Conservation (phyloP, 2,888 invertebrate genomes). For the Hypolimnas misippus region DNA sequence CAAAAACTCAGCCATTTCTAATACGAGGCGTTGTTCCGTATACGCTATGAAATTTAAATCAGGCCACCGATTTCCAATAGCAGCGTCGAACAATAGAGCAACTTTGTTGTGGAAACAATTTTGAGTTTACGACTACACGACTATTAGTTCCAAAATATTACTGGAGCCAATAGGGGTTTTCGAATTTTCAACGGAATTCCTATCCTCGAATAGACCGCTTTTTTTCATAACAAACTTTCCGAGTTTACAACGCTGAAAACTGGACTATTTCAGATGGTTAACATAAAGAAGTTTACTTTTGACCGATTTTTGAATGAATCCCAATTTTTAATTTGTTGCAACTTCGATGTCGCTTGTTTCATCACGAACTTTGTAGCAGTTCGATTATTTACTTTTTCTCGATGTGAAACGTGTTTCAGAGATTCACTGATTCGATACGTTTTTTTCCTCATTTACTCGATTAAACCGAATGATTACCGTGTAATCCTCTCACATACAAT, state of each 20-base stretch:
- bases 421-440: too few relatives aligned
- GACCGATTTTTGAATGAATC: conserved; percentile 14
- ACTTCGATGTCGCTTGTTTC: conserved; percentile 6
- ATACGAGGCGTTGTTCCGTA: conserved; percentile 35
- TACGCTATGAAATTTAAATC: conserved; percentile 44
- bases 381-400: not conserved
- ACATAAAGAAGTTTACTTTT: conserved; percentile 27
- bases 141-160: conserved; percentile 42
- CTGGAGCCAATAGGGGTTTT: conserved; percentile 31
- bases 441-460: not conserved
- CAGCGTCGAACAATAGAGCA: conserved; percentile 34
- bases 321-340: conserved; percentile 9
- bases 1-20: conserved; percentile 31
- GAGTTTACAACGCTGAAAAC: conserved; percentile 29
- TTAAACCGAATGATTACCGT: not conserved
- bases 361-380: not conserved
- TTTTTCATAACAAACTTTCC: conserved; percentile 37
- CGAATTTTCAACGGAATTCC: conserved; percentile 34
- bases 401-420: too few relatives aligned
- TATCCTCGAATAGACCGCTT: conserved; percentile 22
- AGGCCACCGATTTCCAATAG: conserved; percentile 40
- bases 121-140: conserved; percentile 40
- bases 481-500: not conserved
- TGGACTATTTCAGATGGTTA: conserved; percentile 21
- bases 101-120: conserved; percentile 42